Base-by-base conservation (phyloP, 2,113 vertebrate genomes). In the Microtus pennsylvanicus region DNA sequence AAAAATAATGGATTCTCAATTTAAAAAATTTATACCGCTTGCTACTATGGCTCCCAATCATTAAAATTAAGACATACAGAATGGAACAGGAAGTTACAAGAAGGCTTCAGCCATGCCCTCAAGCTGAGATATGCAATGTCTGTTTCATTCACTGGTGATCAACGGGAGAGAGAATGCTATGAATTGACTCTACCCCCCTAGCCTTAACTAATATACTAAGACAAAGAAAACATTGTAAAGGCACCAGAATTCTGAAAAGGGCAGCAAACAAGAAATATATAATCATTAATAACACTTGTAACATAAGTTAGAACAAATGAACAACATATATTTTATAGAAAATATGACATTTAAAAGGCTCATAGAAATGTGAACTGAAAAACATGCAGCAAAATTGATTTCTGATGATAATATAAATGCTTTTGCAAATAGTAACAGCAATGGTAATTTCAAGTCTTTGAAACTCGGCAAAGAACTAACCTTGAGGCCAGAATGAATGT, bases 351-450 rank as follows among this genome's bases (percentile, higher is more conserved):
- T 70, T 38, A 76, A 87, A 94, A 94, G 13, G 12, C 14, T 74
- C 14, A 9, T 77, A 55, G 89, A 45, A 76, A 92, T 94, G 63
- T 65, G 67, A 81, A 55, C 50, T 77, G 38, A 90, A 67, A 87
- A 94, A 87, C 0, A 2, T 35, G 5, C 4, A 82, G 17, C n/a
- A 82, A 86, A 93, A 81, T 80, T 42, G 52, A 74, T 65, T 96
- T 93, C 86, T 90, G 35, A 72, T 93, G 74, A 42, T 85, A 76
- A 78, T 52, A 87, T 80, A 83, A 95, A 77, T 52, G 9, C 8
- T 90, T 33, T 65, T 80, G 26, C 9, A 86, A 93, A 87, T 86
- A 83, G 28, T 78, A 96, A 24, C 77, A 90, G 35, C 52, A 87
- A 63, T n/a, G 28, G 2, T 47, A 93, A 81, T 72, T 85, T 38